phyloP scores from a whole-genome alignment of 2,113 vertebrate genomes.

The Amblyopsis rosae region DNA sequence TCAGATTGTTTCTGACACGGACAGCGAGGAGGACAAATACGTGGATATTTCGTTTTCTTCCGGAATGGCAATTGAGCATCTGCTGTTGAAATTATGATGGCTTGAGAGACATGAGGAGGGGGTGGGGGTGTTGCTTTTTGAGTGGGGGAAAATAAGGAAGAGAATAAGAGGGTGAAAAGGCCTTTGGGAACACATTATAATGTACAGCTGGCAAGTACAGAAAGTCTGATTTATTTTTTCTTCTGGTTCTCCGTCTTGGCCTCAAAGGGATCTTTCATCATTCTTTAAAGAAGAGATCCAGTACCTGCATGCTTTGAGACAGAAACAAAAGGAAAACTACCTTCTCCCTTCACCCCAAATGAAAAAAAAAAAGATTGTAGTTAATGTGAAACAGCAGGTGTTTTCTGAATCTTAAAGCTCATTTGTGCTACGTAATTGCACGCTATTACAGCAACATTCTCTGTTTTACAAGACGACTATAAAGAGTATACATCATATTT shows the following conservation, averaged over 20 bases:
- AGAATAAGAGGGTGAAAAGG: conserved; percentile 52
- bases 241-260: conserved; percentile 55
- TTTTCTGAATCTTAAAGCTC: conserved; percentile 39
- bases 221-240: conserved; percentile 41
- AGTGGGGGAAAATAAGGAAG: conserved; percentile 29
- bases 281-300: conserved; percentile 64
- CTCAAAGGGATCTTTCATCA: conserved; percentile 72
- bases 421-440: conserved; percentile 21
- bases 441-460: conserved; percentile 9
- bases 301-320: conserved; percentile 67
- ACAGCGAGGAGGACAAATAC: neutral
- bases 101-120: neutral
- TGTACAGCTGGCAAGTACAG: conserved; percentile 68
- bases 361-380: conserved; percentile 28
- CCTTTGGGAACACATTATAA: conserved; percentile 73
- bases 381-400: conserved; percentile 45
- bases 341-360: conserved; percentile 22
- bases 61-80: conserved; percentile 8
- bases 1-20: neutral
- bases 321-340: conserved; percentile 46
- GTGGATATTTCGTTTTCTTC: neutral
- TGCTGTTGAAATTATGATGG: conserved; percentile 12
- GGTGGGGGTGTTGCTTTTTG: conserved; percentile 12
- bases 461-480: neutral
- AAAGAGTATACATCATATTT: conserved; percentile 18